A percentile compares a stretch with the other conserved stretches of the same genome.
Evolutionary conservation across 2,113 vertebrate genomes (phyloP).

Genomic region (Bostrychus sinensis): DNA sequence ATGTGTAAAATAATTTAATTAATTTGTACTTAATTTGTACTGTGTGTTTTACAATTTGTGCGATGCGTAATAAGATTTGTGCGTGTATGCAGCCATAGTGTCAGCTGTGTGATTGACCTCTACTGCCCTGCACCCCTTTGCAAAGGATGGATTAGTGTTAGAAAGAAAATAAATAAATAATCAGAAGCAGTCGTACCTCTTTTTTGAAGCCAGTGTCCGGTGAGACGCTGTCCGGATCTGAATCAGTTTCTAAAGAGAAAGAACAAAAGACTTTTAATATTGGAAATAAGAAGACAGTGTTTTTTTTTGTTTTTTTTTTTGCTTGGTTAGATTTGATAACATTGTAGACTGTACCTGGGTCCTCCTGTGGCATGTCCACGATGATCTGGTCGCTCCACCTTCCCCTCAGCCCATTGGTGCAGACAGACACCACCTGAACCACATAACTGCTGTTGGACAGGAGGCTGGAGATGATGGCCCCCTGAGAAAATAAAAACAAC

Average conservation of each 20-base stretch:
- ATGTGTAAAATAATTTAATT: too few species aligned
- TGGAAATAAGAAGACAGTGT: too few species aligned
- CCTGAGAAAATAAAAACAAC: conserved; percentile 78
- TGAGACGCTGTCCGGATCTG: conserved; percentile 44
- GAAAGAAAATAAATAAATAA: not conserved
- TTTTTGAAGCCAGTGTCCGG: conserved; percentile 43
- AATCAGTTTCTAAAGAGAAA: conserved; percentile 63
- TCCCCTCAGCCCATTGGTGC: conserved; percentile 90
- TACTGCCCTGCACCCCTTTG: too few species aligned
- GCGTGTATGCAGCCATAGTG: too few species aligned
- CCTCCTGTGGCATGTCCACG: conserved; percentile 92
- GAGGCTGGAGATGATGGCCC: conserved; percentile 90
- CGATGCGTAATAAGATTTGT: too few species aligned
- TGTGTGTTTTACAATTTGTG: too few species aligned
- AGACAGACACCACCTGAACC: conserved; percentile 94
- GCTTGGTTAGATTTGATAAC: not conserved
- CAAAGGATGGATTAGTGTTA: too few species aligned
- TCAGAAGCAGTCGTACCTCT: conserved; percentile 55
- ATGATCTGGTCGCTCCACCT: conserved; percentile 93
- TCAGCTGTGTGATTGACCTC: too few species aligned
- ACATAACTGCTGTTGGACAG: conserved; percentile 94
- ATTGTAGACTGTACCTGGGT: conserved; percentile 80
- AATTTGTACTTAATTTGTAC: too few species aligned
- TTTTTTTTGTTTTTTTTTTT: too few species aligned
- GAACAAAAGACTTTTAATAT: not conserved